A percentile compares a stretch with the other conserved stretches of the same genome.
Evolutionary conservation across 2,113 vertebrate genomes (phyloP).

Genomic region (Chiloscyllium plagiosum): DNA sequence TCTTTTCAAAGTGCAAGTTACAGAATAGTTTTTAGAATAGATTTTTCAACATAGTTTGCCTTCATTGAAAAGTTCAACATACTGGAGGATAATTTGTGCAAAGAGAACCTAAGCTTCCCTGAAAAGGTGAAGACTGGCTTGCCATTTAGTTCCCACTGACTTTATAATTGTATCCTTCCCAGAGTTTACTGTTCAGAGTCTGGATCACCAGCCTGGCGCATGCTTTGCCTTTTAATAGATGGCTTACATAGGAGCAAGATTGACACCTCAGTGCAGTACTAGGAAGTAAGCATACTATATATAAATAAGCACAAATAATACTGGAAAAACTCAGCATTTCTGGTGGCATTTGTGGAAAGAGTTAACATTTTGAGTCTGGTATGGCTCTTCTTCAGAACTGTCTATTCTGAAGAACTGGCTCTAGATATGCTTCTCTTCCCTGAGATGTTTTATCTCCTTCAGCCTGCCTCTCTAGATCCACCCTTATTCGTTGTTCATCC

Average conservation of each 20-base stretch:
- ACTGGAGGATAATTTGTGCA: neutral
- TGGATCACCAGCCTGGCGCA: neutral
- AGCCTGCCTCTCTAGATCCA: too few species aligned
- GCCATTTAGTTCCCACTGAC: neutral
- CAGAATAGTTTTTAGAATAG: neutral
- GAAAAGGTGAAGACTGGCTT: neutral
- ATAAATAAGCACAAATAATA: too few species aligned
- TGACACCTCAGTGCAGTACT: neutral
- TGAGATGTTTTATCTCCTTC: too few species aligned
- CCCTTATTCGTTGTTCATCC: too few species aligned
- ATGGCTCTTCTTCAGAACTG: too few species aligned
- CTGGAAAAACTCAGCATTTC: too few species aligned
- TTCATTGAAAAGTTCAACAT: neutral
- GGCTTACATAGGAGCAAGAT: neutral
- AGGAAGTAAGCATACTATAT: too few species aligned
- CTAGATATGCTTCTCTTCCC: too few species aligned
- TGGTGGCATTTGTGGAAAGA: too few species aligned
- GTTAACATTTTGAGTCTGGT: too few species aligned
- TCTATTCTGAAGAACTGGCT: too few species aligned
- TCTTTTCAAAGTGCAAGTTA: neutral
- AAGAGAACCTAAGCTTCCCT: neutral
- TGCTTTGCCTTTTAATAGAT: neutral
- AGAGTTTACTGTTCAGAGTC: neutral
- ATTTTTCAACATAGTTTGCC: neutral
- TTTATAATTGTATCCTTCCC: neutral